Conservation (phyloP, 2,113 vertebrate genomes). For the Eretmochelys imbricata region DNA sequence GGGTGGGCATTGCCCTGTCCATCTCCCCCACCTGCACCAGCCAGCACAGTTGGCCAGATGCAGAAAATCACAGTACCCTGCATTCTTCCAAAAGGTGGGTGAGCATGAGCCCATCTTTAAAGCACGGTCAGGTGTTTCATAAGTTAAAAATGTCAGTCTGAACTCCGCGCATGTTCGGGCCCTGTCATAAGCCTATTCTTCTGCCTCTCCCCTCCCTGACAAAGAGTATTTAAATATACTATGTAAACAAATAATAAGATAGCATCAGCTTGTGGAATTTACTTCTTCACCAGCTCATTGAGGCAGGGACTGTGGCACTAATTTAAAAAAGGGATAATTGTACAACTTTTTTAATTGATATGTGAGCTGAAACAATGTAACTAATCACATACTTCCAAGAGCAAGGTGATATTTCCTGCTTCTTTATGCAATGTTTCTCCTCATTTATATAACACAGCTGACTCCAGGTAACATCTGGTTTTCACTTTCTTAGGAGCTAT, state of each 20-base stretch:
- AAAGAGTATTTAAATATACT: not conserved
- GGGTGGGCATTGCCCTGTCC: accelerated
- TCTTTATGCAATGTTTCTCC: not conserved
- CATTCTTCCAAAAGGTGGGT: not conserved
- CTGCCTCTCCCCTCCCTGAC: not conserved
- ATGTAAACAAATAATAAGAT: too few species aligned
- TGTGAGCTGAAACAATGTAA: not conserved
- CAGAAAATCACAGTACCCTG: not conserved
- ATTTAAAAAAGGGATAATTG: not conserved
- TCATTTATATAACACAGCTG: not conserved
- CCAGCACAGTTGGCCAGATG: not conserved
- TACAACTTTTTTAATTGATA: not conserved
- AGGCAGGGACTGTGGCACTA: not conserved
- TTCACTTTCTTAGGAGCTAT: not conserved
- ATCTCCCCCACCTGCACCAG: not conserved
- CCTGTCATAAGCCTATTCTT: not conserved
- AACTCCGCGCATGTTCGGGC: not conserved
- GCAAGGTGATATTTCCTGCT: not conserved
- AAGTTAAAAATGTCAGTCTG: not conserved
- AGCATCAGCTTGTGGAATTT: accelerated
- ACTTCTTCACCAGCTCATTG: not conserved
- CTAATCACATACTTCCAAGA: not conserved
- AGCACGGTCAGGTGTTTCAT: not conserved
- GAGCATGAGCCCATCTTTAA: not conserved
- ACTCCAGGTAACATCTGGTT: not conserved